phyloP scores from a whole-genome alignment of 1,140 invertebrate genomes.

The Lepidotrigona ventralis region DNA sequence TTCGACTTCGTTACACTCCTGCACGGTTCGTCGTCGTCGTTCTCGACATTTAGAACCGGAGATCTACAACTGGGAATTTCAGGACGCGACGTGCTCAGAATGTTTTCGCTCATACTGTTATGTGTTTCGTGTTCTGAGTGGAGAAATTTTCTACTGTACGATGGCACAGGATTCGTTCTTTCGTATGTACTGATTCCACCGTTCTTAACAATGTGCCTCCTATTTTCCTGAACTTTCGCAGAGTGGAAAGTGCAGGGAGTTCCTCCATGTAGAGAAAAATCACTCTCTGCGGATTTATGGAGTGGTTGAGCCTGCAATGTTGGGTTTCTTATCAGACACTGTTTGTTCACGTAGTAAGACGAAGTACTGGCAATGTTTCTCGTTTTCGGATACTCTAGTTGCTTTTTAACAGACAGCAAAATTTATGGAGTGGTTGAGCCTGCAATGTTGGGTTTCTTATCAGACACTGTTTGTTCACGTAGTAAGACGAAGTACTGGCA shows the following conservation, averaged over 20 bases:
- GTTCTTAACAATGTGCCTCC: slow-evolving; percentile 15
- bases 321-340: background rate
- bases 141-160: slow-evolving; percentile 1
- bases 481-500: background rate
- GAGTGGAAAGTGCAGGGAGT: background rate
- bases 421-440: background rate
- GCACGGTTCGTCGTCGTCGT: slow-evolving; percentile 34
- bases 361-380: background rate
- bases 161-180: slow-evolving; percentile 6
- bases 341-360: slow-evolving; percentile 21
- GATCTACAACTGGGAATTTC: slow-evolving; percentile 33
- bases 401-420: background rate
- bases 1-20: slow-evolving; percentile 27
- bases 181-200: slow-evolving; percentile 21
- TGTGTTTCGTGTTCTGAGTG: slow-evolving; percentile 29
- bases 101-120: slow-evolving; percentile 9
- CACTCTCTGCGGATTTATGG: slow-evolving; percentile 18
- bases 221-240: slow-evolving; percentile 13
- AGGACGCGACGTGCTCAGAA: background rate
- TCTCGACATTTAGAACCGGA: slow-evolving; percentile 25
- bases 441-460: slow-evolving; percentile 3
- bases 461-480: slow-evolving; percentile 17
- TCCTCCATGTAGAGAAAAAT: slow-evolving; percentile 6
- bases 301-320: background rate
- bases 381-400: background rate